These are phyloP conservation scores for Hypomesus transpacificus DNA, from an alignment of 2,113 vertebrate species.

Conservation along the genomic window DNA sequence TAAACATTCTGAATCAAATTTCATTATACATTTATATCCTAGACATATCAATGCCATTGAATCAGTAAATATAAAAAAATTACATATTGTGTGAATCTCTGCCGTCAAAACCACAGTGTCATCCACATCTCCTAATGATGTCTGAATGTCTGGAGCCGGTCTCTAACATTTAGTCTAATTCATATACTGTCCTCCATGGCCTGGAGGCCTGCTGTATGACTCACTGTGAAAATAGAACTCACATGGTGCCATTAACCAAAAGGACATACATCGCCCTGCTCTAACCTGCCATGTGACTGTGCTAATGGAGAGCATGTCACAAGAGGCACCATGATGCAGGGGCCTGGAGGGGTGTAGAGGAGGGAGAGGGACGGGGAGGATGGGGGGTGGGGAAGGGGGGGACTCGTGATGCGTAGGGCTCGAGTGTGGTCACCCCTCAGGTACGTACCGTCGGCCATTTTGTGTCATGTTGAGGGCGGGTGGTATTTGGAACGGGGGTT, in stretches of 20 bases:
- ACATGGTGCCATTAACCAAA: constrained; percentile 60
- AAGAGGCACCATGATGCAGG: constrained; percentile 58
- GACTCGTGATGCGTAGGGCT: constrained; percentile 59
- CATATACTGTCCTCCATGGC: background rate
- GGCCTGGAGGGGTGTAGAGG: constrained; percentile 28
- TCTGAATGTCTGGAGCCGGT: no score
- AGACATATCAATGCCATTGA: no score
- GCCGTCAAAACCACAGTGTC: no score
- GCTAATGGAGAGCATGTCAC: constrained; percentile 67
- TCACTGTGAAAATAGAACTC: constrained; percentile 66
- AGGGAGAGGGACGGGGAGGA: background rate
- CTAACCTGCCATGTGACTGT: constrained; percentile 74
- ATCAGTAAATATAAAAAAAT: background rate
- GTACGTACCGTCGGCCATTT: constrained; percentile 30
- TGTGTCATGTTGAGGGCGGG: no score
- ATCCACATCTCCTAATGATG: no score
- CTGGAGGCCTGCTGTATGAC: constrained; percentile 46
- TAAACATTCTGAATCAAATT: no score
- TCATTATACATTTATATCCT: no score
- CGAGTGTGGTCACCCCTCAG: constrained; percentile 55
- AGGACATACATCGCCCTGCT: constrained; percentile 21
- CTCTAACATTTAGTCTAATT: no score
- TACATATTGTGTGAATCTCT: background rate
- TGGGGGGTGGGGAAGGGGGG: constrained; percentile 12
- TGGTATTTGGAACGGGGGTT: no score